A percentile compares a stretch with the other conserved stretches of the same genome.
These are phyloP conservation scores for Bucco capensis DNA, from an alignment of 2,113 vertebrate species.

Conservation along the genomic window DNA sequence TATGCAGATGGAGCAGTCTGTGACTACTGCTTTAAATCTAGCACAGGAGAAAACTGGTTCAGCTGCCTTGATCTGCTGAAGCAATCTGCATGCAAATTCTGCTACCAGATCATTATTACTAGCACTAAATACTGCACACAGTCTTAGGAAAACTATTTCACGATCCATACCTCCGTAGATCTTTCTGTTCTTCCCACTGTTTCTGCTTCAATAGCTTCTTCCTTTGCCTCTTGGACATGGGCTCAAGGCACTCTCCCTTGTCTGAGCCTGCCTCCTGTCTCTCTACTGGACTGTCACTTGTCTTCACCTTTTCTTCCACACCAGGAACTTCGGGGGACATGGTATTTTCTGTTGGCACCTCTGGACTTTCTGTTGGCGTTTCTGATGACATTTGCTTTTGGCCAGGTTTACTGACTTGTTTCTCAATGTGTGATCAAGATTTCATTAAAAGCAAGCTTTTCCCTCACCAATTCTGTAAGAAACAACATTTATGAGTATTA, in stretches of 20 bases:
- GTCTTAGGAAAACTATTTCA: neutral
- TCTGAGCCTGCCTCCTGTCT: neutral
- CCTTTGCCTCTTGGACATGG: slow-evolving; percentile 87
- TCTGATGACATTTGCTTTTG: slow-evolving; percentile 57
- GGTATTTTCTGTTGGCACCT: neutral
- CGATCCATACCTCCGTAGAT: slow-evolving; percentile 84
- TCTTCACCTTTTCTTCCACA: neutral
- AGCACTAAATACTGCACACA: neutral
- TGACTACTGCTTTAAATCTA: slow-evolving; percentile 6
- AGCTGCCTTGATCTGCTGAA: neutral
- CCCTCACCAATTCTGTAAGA: neutral
- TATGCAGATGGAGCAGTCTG: neutral
- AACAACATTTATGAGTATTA: neutral
- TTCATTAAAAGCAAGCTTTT: neutral
- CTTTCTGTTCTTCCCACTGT: slow-evolving; percentile 93
- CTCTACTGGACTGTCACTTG: neutral
- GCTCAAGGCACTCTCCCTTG: neutral
- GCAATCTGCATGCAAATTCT: neutral
- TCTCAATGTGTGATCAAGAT: neutral
- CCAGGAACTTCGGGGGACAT: neutral
- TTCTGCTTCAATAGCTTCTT: slow-evolving; percentile 90
- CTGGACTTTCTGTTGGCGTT: neutral
- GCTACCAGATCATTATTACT: neutral
- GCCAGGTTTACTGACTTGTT: neutral
- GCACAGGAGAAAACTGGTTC: neutral